Evolutionary conservation across 2,797 vertebrate species (phyloP), one percentile per base, ranked within the genome.

Genomic region (Rhynchonycteris naso): DNA sequence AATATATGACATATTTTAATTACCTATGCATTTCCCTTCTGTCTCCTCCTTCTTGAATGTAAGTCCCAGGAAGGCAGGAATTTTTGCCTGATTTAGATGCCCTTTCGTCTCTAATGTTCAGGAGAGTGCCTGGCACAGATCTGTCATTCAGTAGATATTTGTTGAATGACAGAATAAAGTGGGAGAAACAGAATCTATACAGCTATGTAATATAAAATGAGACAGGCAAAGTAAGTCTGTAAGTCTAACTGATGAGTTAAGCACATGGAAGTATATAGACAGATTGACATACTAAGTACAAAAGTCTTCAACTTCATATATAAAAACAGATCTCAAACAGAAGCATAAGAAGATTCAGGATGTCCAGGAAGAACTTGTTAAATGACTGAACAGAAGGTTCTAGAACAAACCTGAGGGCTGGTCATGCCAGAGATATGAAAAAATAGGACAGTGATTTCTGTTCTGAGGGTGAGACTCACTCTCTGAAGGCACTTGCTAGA

Each of bases 1-100:
- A 79, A 81, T 10, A 87, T 24, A 14, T 16, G 6, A 63, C 16
- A 68, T 63, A 24, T 58, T 71, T 79, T 28, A 88, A 13, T 82
- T 65, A 38, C 26, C 50, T 68, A 52, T 12, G 9, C 19, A 24
- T 78, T 95, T 91, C 61, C 80, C 69, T 63, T 83, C 74, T 52
- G 35, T 72, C 63, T 84, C 58, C 13, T 63, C 8, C 43, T 3
- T 26, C 35, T 72, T 81, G 63, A 81, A 83, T 13, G 0, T 38
- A 86, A 96, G 63, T 74, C 43, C 72, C n/a, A 81, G 0, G 19
- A 59, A 1, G 43, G 61, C 22, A 90, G 43, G n/a, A 79, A 71
- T 74, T 84, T 92, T 71, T 93, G 19, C 66, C 71, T 88, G 22
- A 52, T 58, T 63, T 91, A 12, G 69, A 94, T 75, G 86, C 30